Base-by-base conservation (phyloP, 2,888 invertebrate genomes). In the Lypha dubia region DNA sequence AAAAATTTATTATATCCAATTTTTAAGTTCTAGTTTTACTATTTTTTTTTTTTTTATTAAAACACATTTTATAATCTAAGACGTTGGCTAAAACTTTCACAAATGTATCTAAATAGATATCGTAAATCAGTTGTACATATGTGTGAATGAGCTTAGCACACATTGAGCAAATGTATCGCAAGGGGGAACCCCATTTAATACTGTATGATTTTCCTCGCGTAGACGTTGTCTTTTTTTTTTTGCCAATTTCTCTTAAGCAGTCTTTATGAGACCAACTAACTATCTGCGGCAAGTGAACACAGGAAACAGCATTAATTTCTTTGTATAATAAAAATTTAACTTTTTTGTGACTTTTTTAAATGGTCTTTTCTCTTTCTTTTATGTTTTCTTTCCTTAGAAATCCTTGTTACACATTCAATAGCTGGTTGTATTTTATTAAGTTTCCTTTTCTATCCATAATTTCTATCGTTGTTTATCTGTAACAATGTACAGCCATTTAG, bases 181-280 rank as follows among this genome's bases (percentile, higher is more conserved):
- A 67, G 53, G 58, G 49, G 67, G 58, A n/a, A n/a, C n/a, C 20
- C 46, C 7, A 75, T 75, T 65, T 53, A 75, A 44, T 56, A 44
- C 20, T 63, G 22, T 41, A 62, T 75, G 38, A n/a, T 60, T 60
- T 44, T n/a, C 67, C 74, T 24, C n/a, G 49, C 15, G 49, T n/a
- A n/a, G 35, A 35, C 2, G 38, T 22, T 24, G 13, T 2, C 7
- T 24, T 24, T 68, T 38, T 38, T n/a, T n/a, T n/a, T n/a, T n/a
- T n/a, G n/a, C n/a, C n/a, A 38, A 15, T 53, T 53, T 24, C 15
- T 28, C 3, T 68, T 60, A 35, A 62, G n/a, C 15, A 41, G n/a
- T 8, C 20, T 49, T 51, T 17, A 68, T 24, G 68, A n/a, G 38
- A 68, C 53, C 38, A 68, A 35, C 38, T 68, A 22, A 38, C 22